Evolutionary conservation across 2,113 vertebrate genomes (phyloP), one percentile per base, ranked within the genome.

Genomic region (Piprites chloris): DNA sequence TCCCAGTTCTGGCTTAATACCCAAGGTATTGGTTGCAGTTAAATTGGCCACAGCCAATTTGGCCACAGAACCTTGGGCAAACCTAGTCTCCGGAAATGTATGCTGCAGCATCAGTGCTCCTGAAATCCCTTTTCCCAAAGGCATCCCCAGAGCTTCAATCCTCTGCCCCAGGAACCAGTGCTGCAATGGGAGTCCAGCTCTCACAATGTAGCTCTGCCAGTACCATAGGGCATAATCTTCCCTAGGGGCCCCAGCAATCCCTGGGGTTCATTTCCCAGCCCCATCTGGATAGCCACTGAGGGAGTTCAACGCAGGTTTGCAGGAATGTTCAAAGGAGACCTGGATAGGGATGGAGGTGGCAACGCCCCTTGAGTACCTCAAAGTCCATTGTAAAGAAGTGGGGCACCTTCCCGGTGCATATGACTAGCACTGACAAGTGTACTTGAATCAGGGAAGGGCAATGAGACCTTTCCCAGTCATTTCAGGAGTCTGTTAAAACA

Each of bases 151-250:
- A 80, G 9, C n/a, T 62, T 62, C 28, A 58, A 6, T 15, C 15
- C 39, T 35, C 76, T 87, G 62, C 10, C 42, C 17, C 61, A 46
- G 66, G 46, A 82, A 11, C 11, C 41, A 37, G 24, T 3, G 1
- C 33, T 68, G 32, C 3, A 4, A 2, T 26, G 14, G 24, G 23
- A 3, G 3, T 49, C 44, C 76, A 35, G 77, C 30, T 73, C 33
- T 24, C 21, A 30, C 0, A 0, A 5, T 17, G 5, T 7, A n/a
- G 59, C 13, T 50, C 65, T 89, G 11, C 69, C 0, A 0, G 42
- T 20, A 33, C 23, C 3, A 1, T 2, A 1, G 1, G 14, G 9
- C 20, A 37, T 63, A 26, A 6, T 12, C 52, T 41, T 78, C 39
- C 65, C 26, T 22, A 26, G 11, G 17, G 32, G 71, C 13, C 11